Evolutionary conservation across 2,797 vertebrate species (phyloP), one percentile per base, ranked within the genome.

Genomic region (Orientallactaga sibirica): DNA sequence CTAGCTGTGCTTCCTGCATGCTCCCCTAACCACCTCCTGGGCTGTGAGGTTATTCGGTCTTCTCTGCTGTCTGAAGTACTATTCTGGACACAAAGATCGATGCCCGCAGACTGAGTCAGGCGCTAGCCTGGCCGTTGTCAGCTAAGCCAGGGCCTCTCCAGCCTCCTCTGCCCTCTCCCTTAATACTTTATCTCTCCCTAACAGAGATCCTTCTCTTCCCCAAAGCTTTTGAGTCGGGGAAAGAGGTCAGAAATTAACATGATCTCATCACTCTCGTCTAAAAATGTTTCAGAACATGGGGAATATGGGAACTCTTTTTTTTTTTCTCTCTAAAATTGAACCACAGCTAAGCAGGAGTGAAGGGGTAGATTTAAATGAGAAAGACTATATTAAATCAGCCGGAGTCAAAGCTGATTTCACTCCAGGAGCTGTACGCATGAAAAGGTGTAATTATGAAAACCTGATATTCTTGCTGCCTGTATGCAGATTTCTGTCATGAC

Each of bases 401-500:
- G 24, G 93, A 90, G 91, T 92, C 90, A 96, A 92, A 96, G 95
- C 74, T 0, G 4, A 75, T 86, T 95, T 80, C 67, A 83, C 84
- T 96, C 86, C 22, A 75, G 85, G 86, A 94, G 74, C n/a, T 67
- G 20, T 76, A 83, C n/a, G 88, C 86, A 91, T 91, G 89, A 91
- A 95, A 96, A 95, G 92, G 88, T 95, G 2, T 95, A 92, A 97
- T 97, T 96, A 95, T 81, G 91, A 91, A 91, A 91, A 92, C 55
- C 71, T 92, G 80, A 86, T 95, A 88, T 94, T 91, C 94, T 16
- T 82, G 70, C 84, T 58, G 64, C 67, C 70, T 93, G 94, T 88
- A 92, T 96, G 92, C 62, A 90, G 87, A 89, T 91, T 95, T 88
- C 92, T 78, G 91, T 90, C 76, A 67, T 93, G 96, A 97, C 93